These are phyloP conservation scores for Myiozetetes cayanensis DNA, from an alignment of 2,113 vertebrate species.

Conservation along the genomic window DNA sequence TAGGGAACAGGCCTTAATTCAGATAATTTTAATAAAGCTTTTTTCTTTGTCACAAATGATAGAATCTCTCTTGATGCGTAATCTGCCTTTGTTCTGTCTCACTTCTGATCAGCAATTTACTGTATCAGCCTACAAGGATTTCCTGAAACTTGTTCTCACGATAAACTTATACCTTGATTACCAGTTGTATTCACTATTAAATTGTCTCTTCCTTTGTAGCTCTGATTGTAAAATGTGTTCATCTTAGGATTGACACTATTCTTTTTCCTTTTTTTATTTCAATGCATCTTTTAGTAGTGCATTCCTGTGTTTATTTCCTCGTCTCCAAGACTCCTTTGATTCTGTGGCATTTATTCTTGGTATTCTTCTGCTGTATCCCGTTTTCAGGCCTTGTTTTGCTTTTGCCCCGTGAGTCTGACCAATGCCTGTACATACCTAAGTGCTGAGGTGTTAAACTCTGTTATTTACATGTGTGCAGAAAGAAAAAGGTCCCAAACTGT, in stretches of 20 bases:
- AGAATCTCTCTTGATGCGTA: constrained; percentile 11
- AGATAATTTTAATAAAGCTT: background rate
- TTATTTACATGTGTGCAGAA: background rate
- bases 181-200: background rate
- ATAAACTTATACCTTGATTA: constrained; percentile 27
- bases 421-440: background rate
- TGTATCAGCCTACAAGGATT: background rate
- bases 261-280: background rate
- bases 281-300: background rate
- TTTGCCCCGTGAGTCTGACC: background rate
- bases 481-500: background rate
- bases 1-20: background rate
- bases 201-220: background rate
- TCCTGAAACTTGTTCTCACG: background rate
- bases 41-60: background rate
- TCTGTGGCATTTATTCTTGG: background rate
- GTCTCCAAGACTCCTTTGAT: background rate
- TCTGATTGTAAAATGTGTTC: constrained; percentile 45
- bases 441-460: background rate
- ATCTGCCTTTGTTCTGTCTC: constrained; percentile 23
- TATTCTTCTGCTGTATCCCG: background rate
- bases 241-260: background rate
- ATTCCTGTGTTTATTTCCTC: constrained; percentile 7
- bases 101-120: constrained; percentile 42
- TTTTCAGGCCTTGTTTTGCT: background rate